A percentile compares a stretch with the other conserved stretches of the same genome.
Conservation (phyloP, 2,797 vertebrate genomes). For the Hephaestus fuliginosus region DNA sequence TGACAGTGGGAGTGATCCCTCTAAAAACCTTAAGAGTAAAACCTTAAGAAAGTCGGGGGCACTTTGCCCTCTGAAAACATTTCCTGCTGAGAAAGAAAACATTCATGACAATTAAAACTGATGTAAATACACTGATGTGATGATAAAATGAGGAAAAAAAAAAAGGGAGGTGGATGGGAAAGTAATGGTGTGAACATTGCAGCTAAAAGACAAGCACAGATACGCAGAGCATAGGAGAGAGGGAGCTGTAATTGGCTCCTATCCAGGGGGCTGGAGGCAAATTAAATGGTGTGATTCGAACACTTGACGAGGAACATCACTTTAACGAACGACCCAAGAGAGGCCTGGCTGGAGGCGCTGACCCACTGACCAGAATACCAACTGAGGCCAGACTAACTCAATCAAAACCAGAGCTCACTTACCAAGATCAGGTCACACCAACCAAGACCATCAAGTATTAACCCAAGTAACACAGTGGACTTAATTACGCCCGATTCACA, state of each 20-base stretch:
- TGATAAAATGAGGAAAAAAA: constrained; percentile 17
- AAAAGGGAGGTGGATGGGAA: neutral
- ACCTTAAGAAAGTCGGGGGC: neutral
- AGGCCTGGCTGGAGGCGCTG: constrained; percentile 59
- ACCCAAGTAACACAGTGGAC: constrained; percentile 9
- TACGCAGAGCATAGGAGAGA: constrained; percentile 24
- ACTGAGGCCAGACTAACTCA: constrained; percentile 57
- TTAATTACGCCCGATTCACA: constrained; percentile 24
- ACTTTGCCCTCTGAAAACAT: constrained; percentile 1
- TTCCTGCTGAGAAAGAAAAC: constrained; percentile 15
- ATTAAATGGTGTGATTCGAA: constrained; percentile 74
- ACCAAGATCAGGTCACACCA: constrained; percentile 35
- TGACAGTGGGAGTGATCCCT: constrained; percentile 28
- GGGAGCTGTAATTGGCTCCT: constrained; percentile 60
- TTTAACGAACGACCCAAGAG: constrained; percentile 65
- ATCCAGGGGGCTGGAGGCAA: constrained; percentile 69
- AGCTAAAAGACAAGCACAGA: constrained; percentile 26
- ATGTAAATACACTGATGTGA: neutral
- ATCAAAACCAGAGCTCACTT: constrained; percentile 47
- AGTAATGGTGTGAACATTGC: neutral
- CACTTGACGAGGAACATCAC: constrained; percentile 70
- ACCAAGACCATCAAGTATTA: constrained; percentile 32
- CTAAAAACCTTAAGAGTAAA: constrained; percentile 32
- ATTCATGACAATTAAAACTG: constrained; percentile 21
- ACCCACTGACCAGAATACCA: constrained; percentile 75